Evolutionary conservation across 2,888 invertebrate genomes (phyloP), one percentile per base, ranked within the genome.

Genomic region (Heliconius erato): DNA sequence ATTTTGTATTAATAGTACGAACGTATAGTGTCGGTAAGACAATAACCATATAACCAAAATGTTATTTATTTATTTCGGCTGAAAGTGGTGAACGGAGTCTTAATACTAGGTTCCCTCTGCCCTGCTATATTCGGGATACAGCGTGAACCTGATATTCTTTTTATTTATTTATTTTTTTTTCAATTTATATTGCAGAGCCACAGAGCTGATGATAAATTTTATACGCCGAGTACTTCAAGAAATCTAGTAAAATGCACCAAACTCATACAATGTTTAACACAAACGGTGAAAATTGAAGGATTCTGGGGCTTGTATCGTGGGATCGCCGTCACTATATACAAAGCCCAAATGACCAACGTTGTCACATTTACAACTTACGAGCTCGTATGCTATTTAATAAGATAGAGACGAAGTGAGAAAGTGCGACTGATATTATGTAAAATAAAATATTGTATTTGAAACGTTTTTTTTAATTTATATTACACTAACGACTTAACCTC

Each of bases 331-430:
- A 94, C 95, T 0, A 86, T 94, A 0, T 90, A 89, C 81, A 95
- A 95, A 79, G 91, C 95, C 0, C 94, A 94, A 68, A 2, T 94
- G 1, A 91, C 93, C 2, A 94, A 92, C 79, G 81, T 95, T 0
- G 86, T 92, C 0, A 91, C 93, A 0, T 95, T 93, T 83, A 94
- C 94, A 0, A 89, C 91, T 0, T 95, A 95, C 80, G 95, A 95
- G 84, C 87, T 94, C 0, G 74, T 91, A 2, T 95, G 95, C 83
- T 90, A 89, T 69, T 76, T 86, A 0, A 83, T 92, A 2, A 91
- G 93, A 79, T 90, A n/a, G 88, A 5, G 84, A 83, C 14, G 72
- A 78, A n/a, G 79, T 40, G 44, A 19, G 68, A 35, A 79, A 63
- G 16, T 44, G 49, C 26, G 59, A 76, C 35, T 59, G 11, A 49